These are phyloP conservation scores for Ophioninae sp. DNA, from an alignment of 2,888 invertebrate species.

Conservation along the genomic window DNA sequence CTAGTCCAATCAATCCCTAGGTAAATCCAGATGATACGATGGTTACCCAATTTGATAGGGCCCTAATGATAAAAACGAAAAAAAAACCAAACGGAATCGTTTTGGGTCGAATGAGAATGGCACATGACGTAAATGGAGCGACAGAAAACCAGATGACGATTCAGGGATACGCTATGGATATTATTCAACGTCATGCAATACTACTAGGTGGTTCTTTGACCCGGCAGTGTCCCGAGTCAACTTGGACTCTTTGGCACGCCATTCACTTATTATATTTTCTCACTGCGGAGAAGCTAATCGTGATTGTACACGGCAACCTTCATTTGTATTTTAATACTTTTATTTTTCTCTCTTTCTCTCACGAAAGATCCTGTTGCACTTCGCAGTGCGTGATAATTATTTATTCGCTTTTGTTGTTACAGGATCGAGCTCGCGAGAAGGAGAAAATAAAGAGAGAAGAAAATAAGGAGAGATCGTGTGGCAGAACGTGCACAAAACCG, in stretches of 20 bases:
- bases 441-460: slow-evolving; percentile 14
- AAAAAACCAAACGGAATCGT: neutral
- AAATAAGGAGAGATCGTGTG: neutral
- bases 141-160: neutral
- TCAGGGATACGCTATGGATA: slow-evolving; percentile 5
- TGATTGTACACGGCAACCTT: slow-evolving; percentile 31
- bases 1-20: no score
- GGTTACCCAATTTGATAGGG: neutral
- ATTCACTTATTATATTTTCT: slow-evolving; percentile 42
- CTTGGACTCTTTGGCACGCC: slow-evolving; percentile 25
- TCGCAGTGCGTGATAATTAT: slow-evolving; percentile 40
- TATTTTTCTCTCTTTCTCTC: slow-evolving; percentile 22
- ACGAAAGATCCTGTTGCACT: slow-evolving; percentile 38
- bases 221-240: slow-evolving; percentile 27
- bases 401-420: slow-evolving; percentile 17
- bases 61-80: neutral
- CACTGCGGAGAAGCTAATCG: slow-evolving; percentile 33
- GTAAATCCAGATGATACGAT: no score
- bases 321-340: slow-evolving; percentile 35
- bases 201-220: slow-evolving; percentile 10
- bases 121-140: neutral
- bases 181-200: slow-evolving; percentile 9
- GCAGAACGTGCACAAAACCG: slow-evolving; percentile 19
- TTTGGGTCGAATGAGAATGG: neutral
- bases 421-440: slow-evolving; percentile 1